Percentiles rank a stretch among this genome's conserved stretches.
Evolutionary conservation across 2,888 invertebrate genomes (phyloP).

Genomic region (Leucophenga maculata): DNA sequence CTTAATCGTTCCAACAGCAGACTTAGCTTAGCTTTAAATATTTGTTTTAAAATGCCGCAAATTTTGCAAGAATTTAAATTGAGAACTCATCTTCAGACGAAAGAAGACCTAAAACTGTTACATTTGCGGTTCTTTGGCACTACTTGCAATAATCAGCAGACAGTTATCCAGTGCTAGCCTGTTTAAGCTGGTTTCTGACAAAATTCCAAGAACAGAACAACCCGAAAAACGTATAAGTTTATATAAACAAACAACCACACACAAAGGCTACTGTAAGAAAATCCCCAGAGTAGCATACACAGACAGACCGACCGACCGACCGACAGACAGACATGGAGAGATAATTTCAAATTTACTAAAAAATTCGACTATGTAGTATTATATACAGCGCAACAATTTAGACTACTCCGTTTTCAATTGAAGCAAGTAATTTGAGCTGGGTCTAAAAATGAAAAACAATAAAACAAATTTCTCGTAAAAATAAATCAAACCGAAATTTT

Average conservation of each 20-base stretch:
- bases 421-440: conserved; percentile 22
- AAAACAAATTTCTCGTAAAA: neutral
- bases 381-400: conserved; percentile 4
- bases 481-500: too few relatives aligned
- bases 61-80: neutral
- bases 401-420: conserved; percentile 18
- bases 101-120: conserved; percentile 59
- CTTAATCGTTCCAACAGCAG: neutral
- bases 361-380: neutral
- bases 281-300: too few relatives aligned
- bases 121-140: conserved; percentile 16
- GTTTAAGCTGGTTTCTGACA: conserved; percentile 11
- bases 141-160: neutral
- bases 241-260: neutral
- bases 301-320: too few relatives aligned
- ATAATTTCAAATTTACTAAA: neutral
- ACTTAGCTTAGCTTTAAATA: too few relatives aligned
- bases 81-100: neutral
- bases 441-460: neutral
- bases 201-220: conserved; percentile 17
- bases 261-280: neutral
- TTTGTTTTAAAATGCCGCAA: too few relatives aligned
- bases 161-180: conserved; percentile 13
- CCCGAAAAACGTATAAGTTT: neutral
- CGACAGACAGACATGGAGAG: too few relatives aligned